phyloP scores from a whole-genome alignment of 2,797 vertebrate species.

The Luscinia luscinia region DNA sequence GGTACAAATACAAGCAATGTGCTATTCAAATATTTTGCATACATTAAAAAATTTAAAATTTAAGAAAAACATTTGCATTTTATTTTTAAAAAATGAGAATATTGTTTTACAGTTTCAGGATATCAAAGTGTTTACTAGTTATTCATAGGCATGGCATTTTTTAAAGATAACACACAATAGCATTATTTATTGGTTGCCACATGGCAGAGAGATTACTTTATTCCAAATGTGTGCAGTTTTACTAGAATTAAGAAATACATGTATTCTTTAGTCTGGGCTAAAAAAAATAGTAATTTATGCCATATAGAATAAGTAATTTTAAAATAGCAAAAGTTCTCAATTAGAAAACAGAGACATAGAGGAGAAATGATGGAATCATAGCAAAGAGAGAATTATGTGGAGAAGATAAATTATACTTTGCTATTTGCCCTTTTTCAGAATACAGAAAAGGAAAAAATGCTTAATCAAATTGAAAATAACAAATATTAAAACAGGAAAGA shows the following conservation, averaged over 20 bases:
- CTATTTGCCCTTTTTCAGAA: not conserved
- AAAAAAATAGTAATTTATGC: not conserved
- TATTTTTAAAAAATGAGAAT: not conserved
- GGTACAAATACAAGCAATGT: not conserved
- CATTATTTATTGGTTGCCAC: not conserved
- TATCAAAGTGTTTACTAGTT: not conserved
- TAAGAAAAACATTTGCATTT: not conserved
- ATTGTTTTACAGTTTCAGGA: not conserved
- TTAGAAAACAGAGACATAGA: not conserved
- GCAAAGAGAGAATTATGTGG: constrained; percentile 1
- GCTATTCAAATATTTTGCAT: not conserved
- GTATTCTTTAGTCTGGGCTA: not conserved
- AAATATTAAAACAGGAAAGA: not conserved
- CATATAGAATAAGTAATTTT: not conserved
- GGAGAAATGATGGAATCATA: not conserved
- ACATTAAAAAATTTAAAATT: not conserved
- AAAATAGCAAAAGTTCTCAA: not conserved
- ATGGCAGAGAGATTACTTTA: not conserved
- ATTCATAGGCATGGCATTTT: not conserved
- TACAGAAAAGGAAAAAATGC: not conserved
- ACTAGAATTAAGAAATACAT: not conserved
- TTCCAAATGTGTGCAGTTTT: not conserved
- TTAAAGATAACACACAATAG: not conserved
- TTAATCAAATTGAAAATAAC: not conserved
- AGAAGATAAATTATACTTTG: constrained; percentile 4